Evolutionary conservation across 92 coral and sea anemone genomes (phyloP), one percentile per base, ranked within the genome.

Genomic region (Heliopora coerulea): DNA sequence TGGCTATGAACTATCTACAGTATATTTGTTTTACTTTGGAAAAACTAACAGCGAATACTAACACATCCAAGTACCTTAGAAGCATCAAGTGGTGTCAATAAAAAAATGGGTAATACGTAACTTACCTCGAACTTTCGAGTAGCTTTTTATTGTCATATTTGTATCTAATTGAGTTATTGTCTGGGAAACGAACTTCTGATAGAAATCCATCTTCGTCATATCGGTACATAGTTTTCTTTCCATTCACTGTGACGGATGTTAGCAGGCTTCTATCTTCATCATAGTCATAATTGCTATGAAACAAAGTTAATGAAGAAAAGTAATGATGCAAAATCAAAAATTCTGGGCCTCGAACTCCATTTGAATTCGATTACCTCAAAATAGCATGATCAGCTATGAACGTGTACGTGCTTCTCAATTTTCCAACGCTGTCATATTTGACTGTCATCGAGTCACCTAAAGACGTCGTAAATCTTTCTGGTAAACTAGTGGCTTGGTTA

Each of bases 151-250:
- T 46, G 52, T n/a, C 52, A 46, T 46, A 46, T 46, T 15, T 46
- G 52, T 46, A 6, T 46, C 7, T n/a, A 46, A 46, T 15, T 15
- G 17, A 6, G 2, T 15, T 46, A 15, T 46, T 46, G n/a, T 46
- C 52, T 46, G 52, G 52, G n/a, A 6, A 46, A n/a, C 15, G 52
- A 46, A 89, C 80, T 28, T 42, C 61, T 5, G 78, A 84, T 62
- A 88, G 80, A 39, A 88, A 65, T 48, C 82, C 85, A 30, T 49
- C 41, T 49, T 80, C 74, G 78, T 86, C 80, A 85, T 84, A 88
- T 1, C 76, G 31, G 32, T 83, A 89, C 41, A 85, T 72, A 1
- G 78, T 65, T 4, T 79, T 80, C 59, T 83, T 73, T 20, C 81
- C 84, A 44, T 79, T 60, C 17, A 58, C 34, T n/a, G 82, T 86